Conservation (phyloP, 2,888 invertebrate genomes). For the Tachina grossa region DNA sequence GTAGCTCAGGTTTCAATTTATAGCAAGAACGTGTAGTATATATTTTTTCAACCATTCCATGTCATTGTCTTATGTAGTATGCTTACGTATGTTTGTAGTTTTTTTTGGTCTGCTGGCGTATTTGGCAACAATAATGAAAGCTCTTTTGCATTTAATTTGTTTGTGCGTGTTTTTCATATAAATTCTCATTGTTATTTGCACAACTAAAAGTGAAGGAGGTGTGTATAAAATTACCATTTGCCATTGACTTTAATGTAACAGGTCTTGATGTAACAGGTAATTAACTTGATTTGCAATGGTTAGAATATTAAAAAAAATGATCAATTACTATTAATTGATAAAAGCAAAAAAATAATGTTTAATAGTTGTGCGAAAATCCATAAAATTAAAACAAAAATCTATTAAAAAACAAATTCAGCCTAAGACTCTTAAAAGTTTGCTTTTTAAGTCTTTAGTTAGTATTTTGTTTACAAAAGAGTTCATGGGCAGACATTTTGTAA, state of each 20-base stretch:
- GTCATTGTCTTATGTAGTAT: slow-evolving; percentile 14
- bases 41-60: slow-evolving; percentile 14
- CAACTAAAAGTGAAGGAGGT: slow-evolving; percentile 40
- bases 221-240: slow-evolving; percentile 32
- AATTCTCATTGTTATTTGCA: not conserved
- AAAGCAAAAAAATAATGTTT: not conserved
- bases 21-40: slow-evolving; percentile 63
- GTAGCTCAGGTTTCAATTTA: slow-evolving; percentile 62
- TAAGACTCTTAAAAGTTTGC: not conserved
- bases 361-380: not conserved
- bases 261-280: not conserved
- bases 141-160: slow-evolving; percentile 17
- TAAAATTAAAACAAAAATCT: not conserved
- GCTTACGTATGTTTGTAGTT: slow-evolving; percentile 11
- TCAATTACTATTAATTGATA: too few relatives aligned
- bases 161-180: slow-evolving; percentile 48
- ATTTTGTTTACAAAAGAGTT: not conserved
- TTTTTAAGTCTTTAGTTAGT: slow-evolving; percentile 1
- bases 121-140: slow-evolving; percentile 49
- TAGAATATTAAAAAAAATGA: not conserved
- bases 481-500: not conserved
- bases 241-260: slow-evolving; percentile 30
- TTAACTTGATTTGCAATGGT: not conserved
- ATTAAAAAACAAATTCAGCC: not conserved
- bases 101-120: not conserved